A percentile compares a stretch with the other conserved stretches of the same genome.
Evolutionary conservation across 2,113 vertebrate genomes (phyloP).

Genomic region (Oncorhynchus mykiss): DNA sequence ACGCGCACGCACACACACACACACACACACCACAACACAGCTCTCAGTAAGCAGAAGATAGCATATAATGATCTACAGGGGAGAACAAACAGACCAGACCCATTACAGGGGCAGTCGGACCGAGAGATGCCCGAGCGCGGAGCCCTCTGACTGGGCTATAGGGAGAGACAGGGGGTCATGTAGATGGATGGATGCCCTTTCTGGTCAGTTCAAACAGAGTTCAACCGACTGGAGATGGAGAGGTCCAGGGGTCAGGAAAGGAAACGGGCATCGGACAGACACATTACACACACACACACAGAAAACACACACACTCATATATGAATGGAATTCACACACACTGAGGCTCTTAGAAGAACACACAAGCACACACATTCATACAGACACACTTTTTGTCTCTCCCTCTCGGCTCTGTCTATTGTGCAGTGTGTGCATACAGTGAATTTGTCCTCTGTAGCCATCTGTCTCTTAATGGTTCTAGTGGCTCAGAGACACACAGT

Average conservation of each 20-base stretch:
- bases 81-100: constrained; percentile 36
- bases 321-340: not conserved
- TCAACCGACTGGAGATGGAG: constrained; percentile 55
- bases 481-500: too few species aligned
- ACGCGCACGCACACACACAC: constrained; percentile 60
- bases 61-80: constrained; percentile 65
- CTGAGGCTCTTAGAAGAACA: constrained; percentile 8
- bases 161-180: constrained; percentile 7
- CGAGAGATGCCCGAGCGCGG: constrained; percentile 42
- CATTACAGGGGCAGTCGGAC: constrained; percentile 57
- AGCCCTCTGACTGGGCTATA: constrained; percentile 55
- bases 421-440: not conserved
- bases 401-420: constrained; percentile 9
- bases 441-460: constrained; percentile 9
- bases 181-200: constrained; percentile 25
- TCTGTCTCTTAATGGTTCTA: not conserved
- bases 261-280: constrained; percentile 9
- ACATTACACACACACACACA: constrained; percentile 2
- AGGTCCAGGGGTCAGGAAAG: constrained; percentile 41
- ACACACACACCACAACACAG: constrained; percentile 56
- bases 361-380: not conserved
- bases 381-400: not conserved
- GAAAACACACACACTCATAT: not conserved
- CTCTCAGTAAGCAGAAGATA: constrained; percentile 49
- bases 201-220: constrained; percentile 60